Evolutionary conservation across 2,797 vertebrate species (phyloP).

Genomic region (Aeoliscus strigatus): DNA sequence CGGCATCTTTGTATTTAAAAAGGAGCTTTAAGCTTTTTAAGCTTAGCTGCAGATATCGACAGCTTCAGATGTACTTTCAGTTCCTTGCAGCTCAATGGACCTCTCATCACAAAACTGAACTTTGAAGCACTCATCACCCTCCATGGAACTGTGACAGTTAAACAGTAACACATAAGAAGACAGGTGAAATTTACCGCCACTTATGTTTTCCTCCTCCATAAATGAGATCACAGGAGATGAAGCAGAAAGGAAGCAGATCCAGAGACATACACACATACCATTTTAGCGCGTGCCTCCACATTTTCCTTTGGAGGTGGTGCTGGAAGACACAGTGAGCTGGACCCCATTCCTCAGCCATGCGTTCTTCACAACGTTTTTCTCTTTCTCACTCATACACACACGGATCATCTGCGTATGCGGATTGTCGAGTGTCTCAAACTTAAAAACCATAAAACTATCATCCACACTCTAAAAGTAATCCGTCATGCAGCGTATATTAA

Average conservation of each 20-base stretch:
- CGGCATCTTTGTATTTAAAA: slow-evolving; percentile 36
- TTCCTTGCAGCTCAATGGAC: slow-evolving; percentile 18
- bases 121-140: slow-evolving; percentile 8
- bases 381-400: background rate
- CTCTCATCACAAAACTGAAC: slow-evolving; percentile 17
- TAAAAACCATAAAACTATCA: slow-evolving; percentile 24
- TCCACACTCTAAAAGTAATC: slow-evolving; percentile 3
- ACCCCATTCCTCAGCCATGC: slow-evolving; percentile 14
- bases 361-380: no score
- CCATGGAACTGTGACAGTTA: slow-evolving; percentile 20
- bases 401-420: no score
- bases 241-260: slow-evolving; percentile 34
- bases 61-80: slow-evolving; percentile 34
- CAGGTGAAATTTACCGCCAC: slow-evolving; percentile 21
- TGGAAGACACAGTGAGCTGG: slow-evolving; percentile 18
- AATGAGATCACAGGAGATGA: slow-evolving; percentile 37
- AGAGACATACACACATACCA: slow-evolving; percentile 34
- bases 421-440: no score
- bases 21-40: slow-evolving; percentile 33
- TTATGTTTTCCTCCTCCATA: slow-evolving; percentile 23
- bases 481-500: slow-evolving; percentile 24
- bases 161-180: slow-evolving; percentile 7
- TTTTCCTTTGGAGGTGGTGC: slow-evolving; percentile 19
- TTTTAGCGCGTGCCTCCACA: slow-evolving; percentile 37
- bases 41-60: slow-evolving; percentile 47